Evolutionary conservation across 2,113 vertebrate genomes (phyloP).

Genomic region (Mungos mungo): DNA sequence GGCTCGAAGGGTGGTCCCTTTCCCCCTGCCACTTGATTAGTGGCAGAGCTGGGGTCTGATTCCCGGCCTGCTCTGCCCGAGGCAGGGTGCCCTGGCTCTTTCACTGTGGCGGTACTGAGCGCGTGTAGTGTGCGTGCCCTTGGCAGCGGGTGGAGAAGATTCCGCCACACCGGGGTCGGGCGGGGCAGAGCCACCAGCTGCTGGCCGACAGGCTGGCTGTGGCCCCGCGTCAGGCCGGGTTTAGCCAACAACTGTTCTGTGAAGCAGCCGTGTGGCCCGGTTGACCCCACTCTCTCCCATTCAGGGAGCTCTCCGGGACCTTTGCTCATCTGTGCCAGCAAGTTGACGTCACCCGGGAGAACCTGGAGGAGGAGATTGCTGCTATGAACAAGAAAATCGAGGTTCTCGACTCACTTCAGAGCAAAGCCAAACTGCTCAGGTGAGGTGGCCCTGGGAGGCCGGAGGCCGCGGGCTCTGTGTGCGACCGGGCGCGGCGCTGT

Average conservation of each 20-base stretch:
- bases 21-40: background rate
- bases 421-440: constrained; percentile 98
- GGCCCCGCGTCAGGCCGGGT: too few species aligned
- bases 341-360: constrained; percentile 95
- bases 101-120: fast-evolving
- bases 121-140: background rate
- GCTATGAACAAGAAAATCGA: constrained; percentile 95
- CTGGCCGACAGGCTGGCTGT: background rate
- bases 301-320: constrained; percentile 93
- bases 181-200: background rate
- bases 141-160: background rate
- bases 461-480: fast-evolving
- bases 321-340: constrained; percentile 98
- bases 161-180: fast-evolving
- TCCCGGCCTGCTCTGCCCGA: background rate
- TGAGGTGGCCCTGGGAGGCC: constrained; percentile 69
- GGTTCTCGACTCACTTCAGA: constrained; percentile 92
- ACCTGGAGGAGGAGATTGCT: constrained; percentile 94
- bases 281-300: background rate
- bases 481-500: fast-evolving
- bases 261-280: fast-evolving
- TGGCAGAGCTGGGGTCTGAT: background rate
- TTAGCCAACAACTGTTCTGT: fast-evolving
- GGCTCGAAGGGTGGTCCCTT: background rate
- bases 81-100: background rate